A percentile compares a stretch with the other conserved stretches of the same genome.
phyloP scores from a whole-genome alignment of 2,113 vertebrate genomes.

The Hippocampus barbouri region DNA sequence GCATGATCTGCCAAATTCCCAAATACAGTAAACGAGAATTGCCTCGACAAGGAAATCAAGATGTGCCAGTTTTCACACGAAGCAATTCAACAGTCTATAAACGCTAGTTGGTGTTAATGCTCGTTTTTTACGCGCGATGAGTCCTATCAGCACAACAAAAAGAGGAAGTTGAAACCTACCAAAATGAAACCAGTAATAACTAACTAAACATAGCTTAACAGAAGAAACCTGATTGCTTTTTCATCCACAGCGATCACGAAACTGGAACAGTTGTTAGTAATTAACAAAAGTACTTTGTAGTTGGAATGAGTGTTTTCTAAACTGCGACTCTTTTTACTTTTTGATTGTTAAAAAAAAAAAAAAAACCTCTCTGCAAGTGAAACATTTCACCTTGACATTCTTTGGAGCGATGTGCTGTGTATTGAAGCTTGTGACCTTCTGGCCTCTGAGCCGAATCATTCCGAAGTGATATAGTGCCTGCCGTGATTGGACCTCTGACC shows the following conservation, averaged over 20 bases:
- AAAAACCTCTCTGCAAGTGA: background rate
- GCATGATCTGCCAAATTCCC: too few species aligned
- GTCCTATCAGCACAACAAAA: too few species aligned
- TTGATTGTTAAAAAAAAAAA: background rate
- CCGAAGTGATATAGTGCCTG: background rate
- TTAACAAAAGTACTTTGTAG: background rate
- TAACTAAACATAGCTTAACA: background rate
- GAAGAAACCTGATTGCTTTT: background rate
- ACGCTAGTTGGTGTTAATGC: too few species aligned
- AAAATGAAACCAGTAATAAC: background rate
- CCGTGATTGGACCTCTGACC: conserved; percentile 2
- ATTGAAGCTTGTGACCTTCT: background rate
- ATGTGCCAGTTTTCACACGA: too few species aligned
- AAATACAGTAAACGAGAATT: too few species aligned
- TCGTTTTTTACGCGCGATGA: too few species aligned
- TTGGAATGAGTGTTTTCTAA: background rate
- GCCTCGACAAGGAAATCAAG: too few species aligned
- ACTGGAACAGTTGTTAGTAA: background rate
- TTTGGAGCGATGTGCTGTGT: background rate
- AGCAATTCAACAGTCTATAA: too few species aligned
- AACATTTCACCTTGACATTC: background rate
- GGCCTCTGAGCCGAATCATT: background rate
- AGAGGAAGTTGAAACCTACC: too few species aligned
- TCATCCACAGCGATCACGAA: background rate
- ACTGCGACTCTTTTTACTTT: background rate